Base-by-base conservation (phyloP, 2,888 invertebrate species). In the Thecocarcelia acutangulata region DNA sequence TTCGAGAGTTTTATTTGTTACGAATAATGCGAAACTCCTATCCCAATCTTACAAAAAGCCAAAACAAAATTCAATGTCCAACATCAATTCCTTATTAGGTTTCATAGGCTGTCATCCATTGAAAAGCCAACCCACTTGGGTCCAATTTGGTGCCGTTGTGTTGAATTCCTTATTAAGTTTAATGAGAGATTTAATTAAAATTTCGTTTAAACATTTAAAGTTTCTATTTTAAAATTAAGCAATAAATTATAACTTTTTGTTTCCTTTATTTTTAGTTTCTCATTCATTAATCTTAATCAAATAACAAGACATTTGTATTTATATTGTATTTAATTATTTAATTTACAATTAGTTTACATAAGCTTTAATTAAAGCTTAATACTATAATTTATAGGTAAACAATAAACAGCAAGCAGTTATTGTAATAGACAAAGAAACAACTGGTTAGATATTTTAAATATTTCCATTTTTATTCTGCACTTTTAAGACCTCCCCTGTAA, bases 361-460 rank as follows among this genome's bases (percentile, higher is more conserved):
- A 48, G 37, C 44, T 42, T 28, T 15, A 50, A 58, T 58, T 52
- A 58, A 42, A 56, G 58, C 64, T 42, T 52, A 44, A 21, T 21
- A 33, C 42, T 44, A 63, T 72, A 70, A 70, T 70, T 77, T 72
- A 72, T 63, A 37, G n/a, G 40, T 40, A 46, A 48, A 24, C 33
- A 21, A 24, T 11, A 59, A 56, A 24, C 5, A 15, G 40, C 19
- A 5, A 24, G n/a, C n/a, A n/a, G n/a, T n/a, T n/a, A n/a, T n/a
- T n/a, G 12, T 21, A 50, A 52, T 42, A 50, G 66, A 46, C 15
- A 37, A 12, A 46, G 33, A 3, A 28, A 40, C 17, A 37, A 52
- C 19, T 12, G 13, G 44, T 44, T 54, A 54, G 8, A 5, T 6
- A 33, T 8, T 33, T 1, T 33, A 33, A 33, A 33, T 33, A 33